Evolutionary conservation across 2,113 vertebrate genomes (phyloP).

Genomic region (Acanthochromis polyacanthus): DNA sequence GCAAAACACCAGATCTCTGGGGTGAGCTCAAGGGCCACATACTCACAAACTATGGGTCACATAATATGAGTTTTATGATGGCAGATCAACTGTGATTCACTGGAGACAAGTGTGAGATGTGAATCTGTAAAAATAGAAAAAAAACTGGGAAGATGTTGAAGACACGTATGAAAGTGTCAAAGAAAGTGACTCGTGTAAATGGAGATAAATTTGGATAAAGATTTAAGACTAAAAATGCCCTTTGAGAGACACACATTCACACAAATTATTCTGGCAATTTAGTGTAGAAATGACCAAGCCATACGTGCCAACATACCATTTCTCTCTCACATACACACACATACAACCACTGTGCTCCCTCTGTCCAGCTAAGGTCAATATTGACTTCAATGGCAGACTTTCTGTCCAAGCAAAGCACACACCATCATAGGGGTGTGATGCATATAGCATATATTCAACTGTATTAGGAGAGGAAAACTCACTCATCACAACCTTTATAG

Average conservation of each 20-base stretch:
- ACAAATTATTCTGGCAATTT: slow-evolving; percentile 32
- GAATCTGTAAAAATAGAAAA: slow-evolving; percentile 14
- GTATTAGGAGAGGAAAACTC: slow-evolving; percentile 27
- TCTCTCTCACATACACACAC: slow-evolving; percentile 33
- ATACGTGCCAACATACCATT: slow-evolving; percentile 48
- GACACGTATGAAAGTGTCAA: slow-evolving; percentile 22
- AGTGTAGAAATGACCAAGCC: slow-evolving; percentile 19
- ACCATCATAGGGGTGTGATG: slow-evolving; percentile 36
- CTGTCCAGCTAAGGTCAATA: slow-evolving; percentile 72
- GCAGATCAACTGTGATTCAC: slow-evolving; percentile 31
- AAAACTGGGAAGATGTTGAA: slow-evolving; percentile 8
- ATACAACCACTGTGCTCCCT: not conserved
- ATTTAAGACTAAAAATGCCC: slow-evolving; percentile 29
- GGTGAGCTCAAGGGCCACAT: slow-evolving; percentile 40
- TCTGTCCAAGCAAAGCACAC: slow-evolving; percentile 53
- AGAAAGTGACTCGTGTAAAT: slow-evolving; percentile 36
- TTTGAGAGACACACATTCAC: slow-evolving; percentile 20
- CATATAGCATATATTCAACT: slow-evolving; percentile 39
- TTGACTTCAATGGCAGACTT: slow-evolving; percentile 68
- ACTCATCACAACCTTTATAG: slow-evolving; percentile 43
- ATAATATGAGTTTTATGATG: slow-evolving; percentile 40
- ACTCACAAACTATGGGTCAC: slow-evolving; percentile 32
- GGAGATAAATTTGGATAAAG: slow-evolving; percentile 8
- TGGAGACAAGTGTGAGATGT: slow-evolving; percentile 1
- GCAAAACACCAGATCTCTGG: slow-evolving; percentile 48